These are phyloP conservation scores for Silurus aristotelis DNA, from an alignment of 2,797 vertebrate species.

Conservation along the genomic window DNA sequence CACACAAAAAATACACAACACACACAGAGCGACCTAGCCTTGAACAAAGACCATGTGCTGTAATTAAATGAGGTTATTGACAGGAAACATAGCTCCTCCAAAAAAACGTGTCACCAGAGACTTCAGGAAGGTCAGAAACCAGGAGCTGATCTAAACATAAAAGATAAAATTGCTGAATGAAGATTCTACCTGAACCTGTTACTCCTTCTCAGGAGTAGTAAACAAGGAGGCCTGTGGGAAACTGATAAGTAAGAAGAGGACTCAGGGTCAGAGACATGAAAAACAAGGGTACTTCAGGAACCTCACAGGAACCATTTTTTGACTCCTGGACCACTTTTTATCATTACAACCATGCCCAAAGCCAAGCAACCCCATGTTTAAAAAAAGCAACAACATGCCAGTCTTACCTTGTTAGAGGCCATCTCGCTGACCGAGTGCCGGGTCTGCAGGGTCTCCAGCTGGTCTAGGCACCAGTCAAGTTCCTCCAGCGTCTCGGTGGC, in stretches of 20 bases:
- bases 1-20: not conserved
- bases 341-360: not conserved
- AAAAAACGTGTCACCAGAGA: constrained; percentile 21
- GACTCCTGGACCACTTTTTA: not conserved
- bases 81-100: not conserved
- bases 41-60: not conserved
- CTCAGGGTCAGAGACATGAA: not conserved
- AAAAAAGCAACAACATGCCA: constrained; percentile 15
- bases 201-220: not conserved
- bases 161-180: not conserved
- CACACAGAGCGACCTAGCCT: not conserved
- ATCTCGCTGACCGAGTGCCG: constrained; percentile 97
- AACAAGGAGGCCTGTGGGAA: constrained; percentile 16
- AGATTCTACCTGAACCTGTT: not conserved
- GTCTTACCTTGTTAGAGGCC: constrained; percentile 95
- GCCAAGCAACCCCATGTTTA: not conserved
- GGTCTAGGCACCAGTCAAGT: constrained; percentile 98
- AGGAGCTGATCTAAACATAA: not conserved
- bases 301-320: not conserved
- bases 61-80: constrained; percentile 6
- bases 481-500: constrained; percentile 98
- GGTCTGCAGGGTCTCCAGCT: constrained; percentile 96
- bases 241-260: not conserved
- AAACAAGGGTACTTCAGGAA: not conserved
- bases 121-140: constrained; percentile 28